Base-by-base conservation (phyloP, 1,140 invertebrate species). In the Saccostrea echinata region DNA sequence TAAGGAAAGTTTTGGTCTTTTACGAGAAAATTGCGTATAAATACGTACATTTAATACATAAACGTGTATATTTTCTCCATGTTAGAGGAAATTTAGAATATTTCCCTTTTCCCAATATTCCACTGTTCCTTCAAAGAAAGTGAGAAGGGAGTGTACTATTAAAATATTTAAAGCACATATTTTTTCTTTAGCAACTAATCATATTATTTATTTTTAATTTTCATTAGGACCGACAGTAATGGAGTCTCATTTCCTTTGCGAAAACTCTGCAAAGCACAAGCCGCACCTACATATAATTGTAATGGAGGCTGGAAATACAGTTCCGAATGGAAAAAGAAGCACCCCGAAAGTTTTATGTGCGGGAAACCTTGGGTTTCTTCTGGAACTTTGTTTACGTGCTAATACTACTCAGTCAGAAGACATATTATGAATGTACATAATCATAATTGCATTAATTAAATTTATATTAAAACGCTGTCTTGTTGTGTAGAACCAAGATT, bases 311-410 rank as follows among this genome's bases (percentile, higher is more conserved):
- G 68, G 68, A 76, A 13, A 24, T 76, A 76, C 16, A 76, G 68
- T 76, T 76, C 68, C 68, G 68, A 76, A 76, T 76, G 68, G 68
- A 76, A 76, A 76, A 18, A 11, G 68, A 76, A 76, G 0, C 68
- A 76, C 16, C 68, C 68, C 68, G 68, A 76, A 76, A 76, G 68
- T 76, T 76, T 76, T 33, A 76, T 76, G 4, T 76, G 68, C 11
- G 27, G 12, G 30, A 30, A 27, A 18, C 68, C 68, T 76, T 76
- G 30, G 68, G 68, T 76, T 18, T 76, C 68, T 13, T 76, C 68
- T 18, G 68, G 68, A 13, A 76, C 68, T 11, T 35, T 76, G 68
- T 76, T 30, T 33, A 76, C 68, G 0, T 76, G 68, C 30, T 76
- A 13, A 76, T 57, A 43, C 35, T 6, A 43, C 2, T 43, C 35